phyloP scores from a whole-genome alignment of 2,113 vertebrate genomes.

The Ia io region DNA sequence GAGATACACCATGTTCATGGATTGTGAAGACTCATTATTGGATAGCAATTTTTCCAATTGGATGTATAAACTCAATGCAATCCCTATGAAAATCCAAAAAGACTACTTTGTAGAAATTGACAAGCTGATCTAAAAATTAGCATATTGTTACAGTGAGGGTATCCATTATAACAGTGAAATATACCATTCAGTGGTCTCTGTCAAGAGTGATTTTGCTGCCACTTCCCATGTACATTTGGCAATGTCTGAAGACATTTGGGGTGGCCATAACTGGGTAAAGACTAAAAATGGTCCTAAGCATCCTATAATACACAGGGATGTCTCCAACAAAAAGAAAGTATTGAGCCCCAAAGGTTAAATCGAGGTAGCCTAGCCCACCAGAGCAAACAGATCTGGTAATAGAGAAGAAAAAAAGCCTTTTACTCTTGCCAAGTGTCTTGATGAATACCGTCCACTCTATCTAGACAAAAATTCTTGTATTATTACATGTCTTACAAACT shows the following conservation, averaged over 20 bases:
- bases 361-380: background rate
- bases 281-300: background rate
- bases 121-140: background rate
- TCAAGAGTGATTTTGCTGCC: background rate
- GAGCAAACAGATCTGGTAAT: background rate
- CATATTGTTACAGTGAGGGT: background rate
- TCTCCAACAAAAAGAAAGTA: background rate
- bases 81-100: background rate
- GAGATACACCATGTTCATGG: background rate
- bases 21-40: background rate
- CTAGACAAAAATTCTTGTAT: background rate
- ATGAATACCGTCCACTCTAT: background rate
- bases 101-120: background rate
- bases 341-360: background rate
- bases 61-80: background rate
- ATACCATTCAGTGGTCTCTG: background rate
- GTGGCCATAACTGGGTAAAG: background rate
- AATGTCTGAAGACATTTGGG: background rate
- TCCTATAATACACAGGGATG: background rate
- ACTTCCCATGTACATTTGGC: accelerated
- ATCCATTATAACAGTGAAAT: background rate
- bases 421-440: background rate
- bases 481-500: background rate
- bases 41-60: background rate
- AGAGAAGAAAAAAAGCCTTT: background rate